phyloP scores from a whole-genome alignment of 2,113 vertebrate species.

The Lichenostomus cassidix region DNA sequence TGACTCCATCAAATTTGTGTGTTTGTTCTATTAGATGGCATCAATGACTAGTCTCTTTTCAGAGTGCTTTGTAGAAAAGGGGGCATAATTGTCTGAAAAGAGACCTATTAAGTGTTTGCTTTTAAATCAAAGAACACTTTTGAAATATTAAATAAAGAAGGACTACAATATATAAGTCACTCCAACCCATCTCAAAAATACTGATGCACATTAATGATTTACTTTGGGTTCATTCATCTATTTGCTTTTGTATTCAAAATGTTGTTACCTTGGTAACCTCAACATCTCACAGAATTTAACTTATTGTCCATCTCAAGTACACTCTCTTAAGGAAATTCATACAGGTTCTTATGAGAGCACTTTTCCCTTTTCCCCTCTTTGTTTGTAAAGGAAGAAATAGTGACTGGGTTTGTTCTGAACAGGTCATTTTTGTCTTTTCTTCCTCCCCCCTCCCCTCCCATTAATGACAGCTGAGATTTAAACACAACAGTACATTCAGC shows the following conservation, averaged over 20 bases:
- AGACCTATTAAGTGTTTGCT: slow-evolving; percentile 72
- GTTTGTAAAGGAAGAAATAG: slow-evolving; percentile 68
- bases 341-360: slow-evolving; percentile 25
- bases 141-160: slow-evolving; percentile 65
- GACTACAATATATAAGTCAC: slow-evolving; percentile 48
- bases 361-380: neutral
- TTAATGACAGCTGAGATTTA: slow-evolving; percentile 27
- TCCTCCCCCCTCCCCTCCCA: slow-evolving; percentile 7
- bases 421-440: slow-evolving; percentile 35
- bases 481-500: neutral
- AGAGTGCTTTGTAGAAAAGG: slow-evolving; percentile 9
- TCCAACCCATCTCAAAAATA: slow-evolving; percentile 46
- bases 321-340: slow-evolving; percentile 66
- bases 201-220: slow-evolving; percentile 79
- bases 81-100: slow-evolving; percentile 43
- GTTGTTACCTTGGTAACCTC: slow-evolving; percentile 64
- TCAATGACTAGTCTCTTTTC: slow-evolving; percentile 16
- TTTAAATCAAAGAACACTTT: slow-evolving; percentile 70
- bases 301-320: slow-evolving; percentile 58
- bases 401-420: slow-evolving; percentile 32
- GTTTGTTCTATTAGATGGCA: slow-evolving; percentile 67
- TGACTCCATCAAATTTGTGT: slow-evolving; percentile 11
- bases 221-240: slow-evolving; percentile 59
- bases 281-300: slow-evolving; percentile 40
- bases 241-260: slow-evolving; percentile 65